These are phyloP conservation scores for Dolomedes plantarius DNA, from an alignment of 2,888 invertebrate genomes.

Conservation along the genomic window DNA sequence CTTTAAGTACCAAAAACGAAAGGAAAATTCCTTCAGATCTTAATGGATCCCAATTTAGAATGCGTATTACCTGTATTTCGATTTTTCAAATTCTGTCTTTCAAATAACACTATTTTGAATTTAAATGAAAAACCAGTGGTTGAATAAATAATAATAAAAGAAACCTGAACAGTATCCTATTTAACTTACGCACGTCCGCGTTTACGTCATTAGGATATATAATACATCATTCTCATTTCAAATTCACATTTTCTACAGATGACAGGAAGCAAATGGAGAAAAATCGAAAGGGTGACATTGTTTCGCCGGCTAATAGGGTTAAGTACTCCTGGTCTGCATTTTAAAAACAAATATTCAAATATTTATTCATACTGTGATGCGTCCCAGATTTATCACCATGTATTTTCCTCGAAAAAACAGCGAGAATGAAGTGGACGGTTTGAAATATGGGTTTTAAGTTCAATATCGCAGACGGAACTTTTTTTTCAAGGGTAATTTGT, in stretches of 20 bases:
- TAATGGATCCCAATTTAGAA: too few species aligned
- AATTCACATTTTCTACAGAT: neutral
- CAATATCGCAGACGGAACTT: neutral
- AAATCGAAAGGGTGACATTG: constrained; percentile 12
- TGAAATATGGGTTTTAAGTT: constrained; percentile 12
- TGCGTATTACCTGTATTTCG: too few species aligned
- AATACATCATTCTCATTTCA: neutral
- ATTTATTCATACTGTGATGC: constrained; percentile 6
- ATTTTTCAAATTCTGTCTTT: too few species aligned
- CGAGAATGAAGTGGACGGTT: neutral
- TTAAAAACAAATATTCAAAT: neutral
- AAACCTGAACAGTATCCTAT: too few species aligned
- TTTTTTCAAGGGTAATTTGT: constrained; percentile 6
- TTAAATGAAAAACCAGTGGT: too few species aligned
- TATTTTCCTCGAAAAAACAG: neutral
- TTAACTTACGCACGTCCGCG: neutral
- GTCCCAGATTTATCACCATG: neutral
- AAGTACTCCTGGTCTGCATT: neutral
- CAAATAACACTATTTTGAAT: too few species aligned
- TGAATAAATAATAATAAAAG: too few species aligned
- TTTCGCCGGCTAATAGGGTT: neutral
- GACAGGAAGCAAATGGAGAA: neutral
- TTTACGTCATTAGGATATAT: neutral
- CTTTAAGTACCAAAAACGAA: too few species aligned
- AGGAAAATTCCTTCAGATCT: too few species aligned